A percentile compares a stretch with the other conserved stretches of the same genome.
These are phyloP conservation scores for Echiichthys vipera DNA, from an alignment of 2,797 vertebrate genomes.

Conservation along the genomic window DNA sequence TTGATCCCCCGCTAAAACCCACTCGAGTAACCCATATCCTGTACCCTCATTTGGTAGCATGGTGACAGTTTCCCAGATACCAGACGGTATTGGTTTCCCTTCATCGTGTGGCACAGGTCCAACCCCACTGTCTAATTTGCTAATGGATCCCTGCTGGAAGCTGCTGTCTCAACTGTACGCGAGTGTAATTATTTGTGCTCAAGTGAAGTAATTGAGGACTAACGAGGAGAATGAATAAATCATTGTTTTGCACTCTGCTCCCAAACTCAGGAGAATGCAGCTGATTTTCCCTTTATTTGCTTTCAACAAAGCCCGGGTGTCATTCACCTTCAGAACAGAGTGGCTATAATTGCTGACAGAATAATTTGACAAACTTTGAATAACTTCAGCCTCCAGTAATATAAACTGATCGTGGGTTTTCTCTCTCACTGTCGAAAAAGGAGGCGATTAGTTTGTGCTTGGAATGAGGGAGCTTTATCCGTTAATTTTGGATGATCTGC, in stretches of 20 bases:
- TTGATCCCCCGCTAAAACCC: slow-evolving; percentile 56
- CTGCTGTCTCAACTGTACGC: slow-evolving; percentile 39
- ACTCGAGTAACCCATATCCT: slow-evolving; percentile 66
- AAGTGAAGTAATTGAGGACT: slow-evolving; percentile 77
- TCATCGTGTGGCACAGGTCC: slow-evolving; percentile 77
- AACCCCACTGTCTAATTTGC: slow-evolving; percentile 82
- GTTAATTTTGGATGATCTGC: neutral
- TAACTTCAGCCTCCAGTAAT: slow-evolving; percentile 9
- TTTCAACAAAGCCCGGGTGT: slow-evolving; percentile 45
- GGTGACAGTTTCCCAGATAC: slow-evolving; percentile 82
- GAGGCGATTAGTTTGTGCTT: neutral
- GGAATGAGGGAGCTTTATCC: neutral
- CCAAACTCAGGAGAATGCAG: slow-evolving; percentile 25
- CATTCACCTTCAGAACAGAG: slow-evolving; percentile 54
- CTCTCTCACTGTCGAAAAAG: neutral
- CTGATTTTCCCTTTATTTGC: slow-evolving; percentile 49
- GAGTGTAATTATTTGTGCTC: slow-evolving; percentile 77
- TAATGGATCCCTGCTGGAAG: slow-evolving; percentile 84
- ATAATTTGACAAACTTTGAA: slow-evolving; percentile 5
- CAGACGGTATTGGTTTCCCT: slow-evolving; percentile 74
- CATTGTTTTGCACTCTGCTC: slow-evolving; percentile 74
- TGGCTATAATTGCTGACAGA: neutral
- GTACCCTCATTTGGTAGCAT: slow-evolving; percentile 68
- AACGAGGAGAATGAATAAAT: slow-evolving; percentile 80
- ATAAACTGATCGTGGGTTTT: neutral